Evolutionary conservation across 2,113 vertebrate genomes (phyloP), one percentile per base, ranked within the genome.

Genomic region (Hepsetus odoe): DNA sequence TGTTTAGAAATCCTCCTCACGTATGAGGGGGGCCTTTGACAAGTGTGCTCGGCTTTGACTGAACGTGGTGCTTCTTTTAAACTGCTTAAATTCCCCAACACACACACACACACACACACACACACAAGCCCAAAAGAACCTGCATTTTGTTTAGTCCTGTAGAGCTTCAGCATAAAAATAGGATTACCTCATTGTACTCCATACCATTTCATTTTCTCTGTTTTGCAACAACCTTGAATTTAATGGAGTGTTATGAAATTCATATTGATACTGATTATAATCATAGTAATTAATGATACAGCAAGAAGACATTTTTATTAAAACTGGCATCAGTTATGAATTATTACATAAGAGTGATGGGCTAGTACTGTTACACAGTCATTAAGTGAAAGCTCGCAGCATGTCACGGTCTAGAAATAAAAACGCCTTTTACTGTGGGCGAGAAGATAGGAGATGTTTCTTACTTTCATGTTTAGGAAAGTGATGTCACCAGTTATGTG

Each of bases 1-100:
- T 67, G 58, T 76, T 77, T 55, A 53, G 67, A 83, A 85, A 83
- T 80, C 72, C 61, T 76, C 74, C 75, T 72, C 59, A 81, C 61
- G 84, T 81, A 26, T 72, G 53, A 56, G 32, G 56, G 74, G 59
- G 74, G 62, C 51, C 24, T 66, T 61, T 49, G 14, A 66, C 69
- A 70, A n/a, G n/a, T n/a, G 62, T n/a, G 74, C 46, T 80, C 71
- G 14, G 55, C 38, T 56, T 26, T 44, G 44, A 32, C 20, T 44
- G 72, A 70, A 33, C n/a, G 12, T 1, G 26, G 28, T 26, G 22
- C 16, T 24, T 51, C n/a, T 40, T 51, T 49, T 62, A 62, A 32
- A 62, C 59, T 62, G 59, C 59, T 62, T 62, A 62, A 16, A 32
- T 13, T 33, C 58, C 0, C 59, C 32, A 20, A 18, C 8, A 62